A percentile compares a stretch with the other conserved stretches of the same genome.
These are phyloP conservation scores for Helicoverpa zea DNA, from an alignment of 1,140 invertebrate species.

Conservation along the genomic window DNA sequence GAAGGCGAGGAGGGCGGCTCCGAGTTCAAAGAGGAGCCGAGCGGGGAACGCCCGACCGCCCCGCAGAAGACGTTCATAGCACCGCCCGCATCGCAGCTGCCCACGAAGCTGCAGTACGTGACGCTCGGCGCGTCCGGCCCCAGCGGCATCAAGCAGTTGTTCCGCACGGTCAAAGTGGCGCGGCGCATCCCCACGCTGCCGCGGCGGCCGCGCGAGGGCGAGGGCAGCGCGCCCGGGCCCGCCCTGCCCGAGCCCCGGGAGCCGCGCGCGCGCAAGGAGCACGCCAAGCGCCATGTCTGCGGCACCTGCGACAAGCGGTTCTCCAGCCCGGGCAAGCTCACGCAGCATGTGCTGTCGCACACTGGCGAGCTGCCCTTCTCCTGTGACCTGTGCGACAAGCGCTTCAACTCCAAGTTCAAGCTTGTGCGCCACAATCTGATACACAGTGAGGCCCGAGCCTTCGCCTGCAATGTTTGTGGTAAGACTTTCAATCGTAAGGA, in stretches of 20 bases:
- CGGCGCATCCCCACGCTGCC: constrained; percentile 52
- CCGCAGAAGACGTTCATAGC: constrained; percentile 84
- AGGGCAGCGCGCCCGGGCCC: constrained; percentile 64
- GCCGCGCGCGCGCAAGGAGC: constrained; percentile 69
- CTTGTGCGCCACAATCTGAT: constrained; percentile 90
- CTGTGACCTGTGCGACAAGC: constrained; percentile 89
- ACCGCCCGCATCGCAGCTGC: constrained; percentile 78
- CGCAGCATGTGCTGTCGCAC: constrained; percentile 89
- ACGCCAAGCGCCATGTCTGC: constrained; percentile 86
- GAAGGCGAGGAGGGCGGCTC: constrained; percentile 82
- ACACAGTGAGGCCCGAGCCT: constrained; percentile 90
- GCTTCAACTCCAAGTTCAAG: constrained; percentile 91
- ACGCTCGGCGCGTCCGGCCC: constrained; percentile 76
- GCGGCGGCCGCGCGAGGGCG: constrained; percentile 58
- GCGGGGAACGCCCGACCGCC: constrained; percentile 79
- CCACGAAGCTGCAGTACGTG: constrained; percentile 79
- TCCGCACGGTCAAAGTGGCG: constrained; percentile 82
- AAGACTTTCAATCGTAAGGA: constrained; percentile 92
- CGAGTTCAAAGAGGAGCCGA: constrained; percentile 79
- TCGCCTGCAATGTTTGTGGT: constrained; percentile 90
- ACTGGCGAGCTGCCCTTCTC: constrained; percentile 90
- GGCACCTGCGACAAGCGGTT: constrained; percentile 88
- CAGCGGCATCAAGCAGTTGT: constrained; percentile 83
- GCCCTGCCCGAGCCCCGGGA: constrained; percentile 45
- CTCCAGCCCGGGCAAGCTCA: constrained; percentile 88